These are phyloP conservation scores for Diplogasteroides magnus DNA, from an alignment of 1,140 invertebrate species.

Conservation along the genomic window DNA sequence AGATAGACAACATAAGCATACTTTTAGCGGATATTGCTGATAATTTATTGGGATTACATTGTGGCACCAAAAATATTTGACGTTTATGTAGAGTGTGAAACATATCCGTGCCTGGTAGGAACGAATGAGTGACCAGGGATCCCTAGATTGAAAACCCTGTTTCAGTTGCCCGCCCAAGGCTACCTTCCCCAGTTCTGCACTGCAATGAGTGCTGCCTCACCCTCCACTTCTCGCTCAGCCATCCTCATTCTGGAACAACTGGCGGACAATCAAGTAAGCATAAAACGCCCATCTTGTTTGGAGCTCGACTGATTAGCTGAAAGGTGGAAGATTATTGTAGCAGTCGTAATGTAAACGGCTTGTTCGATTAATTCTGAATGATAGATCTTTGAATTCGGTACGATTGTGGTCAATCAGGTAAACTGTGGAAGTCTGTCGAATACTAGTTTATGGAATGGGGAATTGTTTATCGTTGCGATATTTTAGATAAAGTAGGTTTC, in stretches of 20 bases:
- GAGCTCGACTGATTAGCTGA: no score
- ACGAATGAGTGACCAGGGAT: background rate
- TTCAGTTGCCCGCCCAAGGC: slow-evolving; percentile 74
- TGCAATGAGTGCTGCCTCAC: slow-evolving; percentile 66
- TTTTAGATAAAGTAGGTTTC: no score
- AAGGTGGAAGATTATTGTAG: no score
- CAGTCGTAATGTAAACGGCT: no score
- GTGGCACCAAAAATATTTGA: background rate
- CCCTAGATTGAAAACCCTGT: slow-evolving; percentile 5
- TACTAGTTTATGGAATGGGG: no score
- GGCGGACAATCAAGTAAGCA: slow-evolving; percentile 71
- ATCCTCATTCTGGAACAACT: slow-evolving; percentile 80
- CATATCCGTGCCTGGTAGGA: background rate
- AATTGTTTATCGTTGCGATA: no score
- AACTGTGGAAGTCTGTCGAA: no score
- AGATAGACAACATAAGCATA: no score
- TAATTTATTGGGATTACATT: no score
- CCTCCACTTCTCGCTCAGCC: slow-evolving; percentile 67
- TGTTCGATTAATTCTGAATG: background rate
- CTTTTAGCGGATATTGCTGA: no score
- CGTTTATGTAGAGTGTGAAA: background rate
- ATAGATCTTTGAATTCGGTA: background rate
- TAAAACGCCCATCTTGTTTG: slow-evolving; percentile 9
- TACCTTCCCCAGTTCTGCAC: slow-evolving; percentile 82
- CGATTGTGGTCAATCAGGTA: no score